Conservation (phyloP, 2,113 vertebrate genomes). For the Kryptolebias marmoratus region DNA sequence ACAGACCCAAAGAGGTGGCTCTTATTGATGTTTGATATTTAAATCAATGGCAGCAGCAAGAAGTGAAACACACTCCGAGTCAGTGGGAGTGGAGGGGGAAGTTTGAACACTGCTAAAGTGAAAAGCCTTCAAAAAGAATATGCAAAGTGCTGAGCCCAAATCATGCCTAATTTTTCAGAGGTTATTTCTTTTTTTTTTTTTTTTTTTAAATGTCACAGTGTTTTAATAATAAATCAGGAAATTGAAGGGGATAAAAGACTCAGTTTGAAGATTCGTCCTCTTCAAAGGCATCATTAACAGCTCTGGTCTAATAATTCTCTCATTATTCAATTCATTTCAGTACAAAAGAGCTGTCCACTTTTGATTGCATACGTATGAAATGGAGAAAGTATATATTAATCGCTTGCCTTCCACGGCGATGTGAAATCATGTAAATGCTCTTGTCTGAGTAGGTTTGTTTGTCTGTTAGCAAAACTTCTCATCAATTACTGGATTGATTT, state of each 20-base stretch:
- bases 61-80: slow-evolving; percentile 43
- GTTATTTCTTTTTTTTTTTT: slow-evolving; percentile 14
- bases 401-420: too few relatives aligned
- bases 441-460: too few relatives aligned
- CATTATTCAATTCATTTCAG: slow-evolving; percentile 37
- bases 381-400: neutral
- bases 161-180: slow-evolving; percentile 43
- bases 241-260: slow-evolving; percentile 26
- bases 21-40: slow-evolving; percentile 74
- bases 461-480: too few relatives aligned
- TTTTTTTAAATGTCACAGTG: slow-evolving; percentile 42
- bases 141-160: slow-evolving; percentile 1
- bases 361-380: slow-evolving; percentile 2
- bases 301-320: slow-evolving; percentile 43
- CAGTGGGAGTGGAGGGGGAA: slow-evolving; percentile 30
- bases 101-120: slow-evolving; percentile 23
- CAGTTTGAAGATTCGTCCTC: slow-evolving; percentile 18
- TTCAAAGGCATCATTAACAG: slow-evolving; percentile 41
- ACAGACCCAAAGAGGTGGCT: slow-evolving; percentile 67
- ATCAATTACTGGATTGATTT: too few relatives aligned
- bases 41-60: slow-evolving; percentile 68
- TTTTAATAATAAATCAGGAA: slow-evolving; percentile 60
- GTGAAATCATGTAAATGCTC: too few relatives aligned
- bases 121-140: slow-evolving; percentile 46
- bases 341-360: slow-evolving; percentile 12